Base-by-base conservation (phyloP, 1,140 invertebrate genomes). In the Polypedilum vanderplanki region DNA sequence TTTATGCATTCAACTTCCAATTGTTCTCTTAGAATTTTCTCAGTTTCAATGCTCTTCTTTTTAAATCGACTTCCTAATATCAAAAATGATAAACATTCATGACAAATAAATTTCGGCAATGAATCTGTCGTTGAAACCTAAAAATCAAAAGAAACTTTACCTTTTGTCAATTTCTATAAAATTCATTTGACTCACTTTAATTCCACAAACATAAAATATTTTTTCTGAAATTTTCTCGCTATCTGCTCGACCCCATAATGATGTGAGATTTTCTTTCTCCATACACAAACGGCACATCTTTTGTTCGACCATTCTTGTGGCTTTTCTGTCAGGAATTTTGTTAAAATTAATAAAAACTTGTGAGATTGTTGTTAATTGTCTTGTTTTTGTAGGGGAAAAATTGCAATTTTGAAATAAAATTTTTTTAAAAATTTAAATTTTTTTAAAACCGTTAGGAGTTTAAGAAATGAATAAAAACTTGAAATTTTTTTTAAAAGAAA, bases 161-260 rank as follows among this genome's bases (percentile, higher is more conserved):
- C 20, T 70, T 70, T 5, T 22, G 1, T 20, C 65, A 70, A 20
- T 10, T 70, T 70, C 17, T 18, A 9, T 7, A 70, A 20, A 70
- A 70, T 20, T 20, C 5, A n/a, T 20, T 20, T 20, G 24, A 3
- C 65, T 18, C n/a, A 70, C 17, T 18, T 70, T 22, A 20, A 70
- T 57, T 57, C 46, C 46, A 3, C 46, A 57, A 57, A n/a, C n/a
- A 57, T n/a, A 57, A n/a, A 57, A 57, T 57, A 57, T 57, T 57
- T 57, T 57, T 57, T 57, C 46, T 4, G 12, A n/a, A n/a, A 57
- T 57, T 57, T 57, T 57, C 10, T 57, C 46, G 3, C 46, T n/a
- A 57, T 57, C 46, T 4, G 46, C 46, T 57, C n/a, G 10, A 15
- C 12, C 10, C 46, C 46, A 57, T n/a, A 57, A n/a, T n/a, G 12